Evolutionary conservation across 2,797 vertebrate genomes (phyloP).

Genomic region (Coregonus suidteri): DNA sequence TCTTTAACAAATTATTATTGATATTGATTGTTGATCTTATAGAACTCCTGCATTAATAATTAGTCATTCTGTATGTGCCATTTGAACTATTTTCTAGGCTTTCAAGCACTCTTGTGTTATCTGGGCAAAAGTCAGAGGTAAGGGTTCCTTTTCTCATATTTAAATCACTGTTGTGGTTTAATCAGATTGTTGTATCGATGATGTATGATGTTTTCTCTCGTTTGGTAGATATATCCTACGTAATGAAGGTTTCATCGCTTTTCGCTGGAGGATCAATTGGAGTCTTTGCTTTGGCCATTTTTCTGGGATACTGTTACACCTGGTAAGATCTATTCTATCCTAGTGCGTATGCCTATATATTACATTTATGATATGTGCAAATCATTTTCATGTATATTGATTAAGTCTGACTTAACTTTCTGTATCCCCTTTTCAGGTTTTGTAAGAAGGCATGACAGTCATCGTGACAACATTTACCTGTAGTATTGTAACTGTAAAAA

Average conservation of each 20-base stretch:
- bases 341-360: not conserved
- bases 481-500: not conserved
- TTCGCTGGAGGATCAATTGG: slow-evolving; percentile 54
- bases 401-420: not conserved
- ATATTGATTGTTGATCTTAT: not conserved
- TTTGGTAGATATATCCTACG: slow-evolving; percentile 64
- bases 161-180: not conserved
- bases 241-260: slow-evolving; percentile 62
- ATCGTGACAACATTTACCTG: not conserved
- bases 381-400: not conserved
- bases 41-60: not conserved
- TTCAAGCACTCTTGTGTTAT: slow-evolving; percentile 73
- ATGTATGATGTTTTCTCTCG: not conserved
- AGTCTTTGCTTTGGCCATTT: slow-evolving; percentile 48
- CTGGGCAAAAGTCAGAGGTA: slow-evolving; percentile 79
- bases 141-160: not conserved
- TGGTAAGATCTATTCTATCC: slow-evolving; percentile 50
- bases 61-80: slow-evolving; percentile 4
- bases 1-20: not conserved
- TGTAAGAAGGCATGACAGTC: slow-evolving; percentile 46
- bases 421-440: slow-evolving; percentile 48
- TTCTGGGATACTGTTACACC: slow-evolving; percentile 34
- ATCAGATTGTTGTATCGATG: not conserved
- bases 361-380: not conserved
- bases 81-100: slow-evolving; percentile 53